Conservation (phyloP, 2,797 vertebrate genomes). For the Cygnus olor region DNA sequence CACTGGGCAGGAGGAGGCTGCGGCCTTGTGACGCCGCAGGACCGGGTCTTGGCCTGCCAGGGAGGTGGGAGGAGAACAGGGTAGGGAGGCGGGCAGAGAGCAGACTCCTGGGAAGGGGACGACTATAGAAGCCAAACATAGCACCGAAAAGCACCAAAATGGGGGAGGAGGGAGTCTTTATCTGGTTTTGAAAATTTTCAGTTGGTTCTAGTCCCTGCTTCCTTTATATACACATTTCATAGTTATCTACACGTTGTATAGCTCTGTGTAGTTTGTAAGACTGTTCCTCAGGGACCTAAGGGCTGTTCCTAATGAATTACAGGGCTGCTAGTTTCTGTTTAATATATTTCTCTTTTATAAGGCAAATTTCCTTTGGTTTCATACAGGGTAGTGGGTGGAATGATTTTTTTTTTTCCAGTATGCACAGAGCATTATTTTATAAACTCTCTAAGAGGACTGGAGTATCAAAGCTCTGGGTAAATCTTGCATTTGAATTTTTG, state of each 20-base stretch:
- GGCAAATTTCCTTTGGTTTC: slow-evolving; percentile 39
- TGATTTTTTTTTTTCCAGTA: background rate
- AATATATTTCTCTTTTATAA: slow-evolving; percentile 31
- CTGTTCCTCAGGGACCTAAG: background rate
- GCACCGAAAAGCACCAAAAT: accelerated
- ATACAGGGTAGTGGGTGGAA: background rate
- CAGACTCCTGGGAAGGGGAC: background rate
- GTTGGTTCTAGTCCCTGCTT: background rate
- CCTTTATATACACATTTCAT: background rate
- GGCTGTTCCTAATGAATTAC: slow-evolving; percentile 40
- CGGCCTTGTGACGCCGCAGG: too few relatives aligned
- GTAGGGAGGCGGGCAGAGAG: background rate
- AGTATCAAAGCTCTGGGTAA: slow-evolving; percentile 56
- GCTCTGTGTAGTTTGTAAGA: background rate
- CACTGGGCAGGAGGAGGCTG: too few relatives aligned
- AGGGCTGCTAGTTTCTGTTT: background rate
- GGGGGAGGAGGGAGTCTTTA: background rate
- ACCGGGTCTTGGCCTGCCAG: background rate
- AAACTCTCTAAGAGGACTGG: slow-evolving; percentile 46
- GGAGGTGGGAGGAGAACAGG: background rate
- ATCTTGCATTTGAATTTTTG: slow-evolving; percentile 69
- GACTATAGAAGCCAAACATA: background rate
- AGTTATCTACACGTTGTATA: background rate
- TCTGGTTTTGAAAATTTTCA: background rate
- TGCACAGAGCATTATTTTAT: slow-evolving; percentile 14